Conservation (phyloP, 2,888 invertebrate species). For the Aphodius sticticus region DNA sequence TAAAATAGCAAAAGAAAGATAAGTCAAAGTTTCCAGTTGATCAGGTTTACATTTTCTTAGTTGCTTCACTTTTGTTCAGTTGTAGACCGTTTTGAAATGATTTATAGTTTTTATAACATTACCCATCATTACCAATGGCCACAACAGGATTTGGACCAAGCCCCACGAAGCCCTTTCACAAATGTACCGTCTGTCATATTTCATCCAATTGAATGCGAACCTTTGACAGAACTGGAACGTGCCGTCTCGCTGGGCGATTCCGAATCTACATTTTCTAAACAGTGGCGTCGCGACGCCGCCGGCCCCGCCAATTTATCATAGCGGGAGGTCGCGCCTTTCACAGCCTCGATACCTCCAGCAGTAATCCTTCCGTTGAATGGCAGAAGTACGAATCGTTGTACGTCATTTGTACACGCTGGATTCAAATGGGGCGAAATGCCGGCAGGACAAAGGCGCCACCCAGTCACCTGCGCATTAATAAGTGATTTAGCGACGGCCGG, state of each 20-base stretch:
- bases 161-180: neutral
- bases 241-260: neutral
- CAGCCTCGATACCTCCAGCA: conserved; percentile 21
- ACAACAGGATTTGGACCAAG: neutral
- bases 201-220: neutral
- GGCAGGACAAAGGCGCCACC: conserved; percentile 47
- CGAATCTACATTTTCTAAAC: conserved; percentile 4
- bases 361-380: conserved; percentile 49
- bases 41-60: no score
- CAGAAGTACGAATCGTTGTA: conserved; percentile 57
- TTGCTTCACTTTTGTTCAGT: no score
- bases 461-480: conserved; percentile 54
- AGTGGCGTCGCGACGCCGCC: conserved; percentile 23
- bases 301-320: conserved; percentile 33
- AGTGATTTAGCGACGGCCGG: conserved; percentile 46
- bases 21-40: no score
- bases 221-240: neutral
- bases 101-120: neutral
- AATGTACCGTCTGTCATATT: neutral
- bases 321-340: conserved; percentile 36
- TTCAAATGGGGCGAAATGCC: conserved; percentile 41
- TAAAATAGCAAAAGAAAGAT: no score
- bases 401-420: conserved; percentile 54
- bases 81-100: no score
- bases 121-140: neutral